Conservation (phyloP, 2,797 vertebrate species). For the Acanthopagrus latus region DNA sequence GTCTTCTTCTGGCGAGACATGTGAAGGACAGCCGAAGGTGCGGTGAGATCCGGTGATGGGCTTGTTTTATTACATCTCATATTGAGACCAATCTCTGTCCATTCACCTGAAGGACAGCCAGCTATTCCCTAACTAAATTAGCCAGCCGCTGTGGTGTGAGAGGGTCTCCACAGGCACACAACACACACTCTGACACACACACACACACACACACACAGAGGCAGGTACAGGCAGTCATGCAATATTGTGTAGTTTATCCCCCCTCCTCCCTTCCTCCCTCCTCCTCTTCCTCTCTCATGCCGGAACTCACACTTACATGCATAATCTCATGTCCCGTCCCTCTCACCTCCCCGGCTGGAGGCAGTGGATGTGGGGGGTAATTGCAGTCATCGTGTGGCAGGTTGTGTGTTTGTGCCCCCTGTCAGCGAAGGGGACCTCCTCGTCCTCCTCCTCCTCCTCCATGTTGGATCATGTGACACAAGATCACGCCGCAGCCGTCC, state of each 20-base stretch:
- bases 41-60: slow-evolving; percentile 75
- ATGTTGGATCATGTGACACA: slow-evolving; percentile 58
- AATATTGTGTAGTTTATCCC: slow-evolving; percentile 44
- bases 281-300: slow-evolving; percentile 11
- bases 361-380: slow-evolving; percentile 54
- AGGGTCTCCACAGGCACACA: slow-evolving; percentile 60
- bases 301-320: slow-evolving; percentile 49
- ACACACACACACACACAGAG: slow-evolving; percentile 39
- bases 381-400: slow-evolving; percentile 62
- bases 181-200: slow-evolving; percentile 25
- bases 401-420: slow-evolving; percentile 57
- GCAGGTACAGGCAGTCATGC: slow-evolving; percentile 48
- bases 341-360: slow-evolving; percentile 24
- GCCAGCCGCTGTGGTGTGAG: slow-evolving; percentile 71
- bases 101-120: slow-evolving; percentile 85
- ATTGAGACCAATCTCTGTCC: slow-evolving; percentile 85
- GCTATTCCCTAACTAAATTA: slow-evolving; percentile 86
- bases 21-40: slow-evolving; percentile 83
- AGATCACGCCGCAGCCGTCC: slow-evolving; percentile 29
- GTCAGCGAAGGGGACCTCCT: slow-evolving; percentile 28
- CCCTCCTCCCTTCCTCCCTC: not conserved
- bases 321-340: slow-evolving; percentile 38
- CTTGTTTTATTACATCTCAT: slow-evolving; percentile 87
- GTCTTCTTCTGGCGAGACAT: slow-evolving; percentile 63
- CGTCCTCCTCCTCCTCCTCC: slow-evolving; percentile 9